Evolutionary conservation across 2,797 vertebrate species (phyloP).

Genomic region (Mus caroli): DNA sequence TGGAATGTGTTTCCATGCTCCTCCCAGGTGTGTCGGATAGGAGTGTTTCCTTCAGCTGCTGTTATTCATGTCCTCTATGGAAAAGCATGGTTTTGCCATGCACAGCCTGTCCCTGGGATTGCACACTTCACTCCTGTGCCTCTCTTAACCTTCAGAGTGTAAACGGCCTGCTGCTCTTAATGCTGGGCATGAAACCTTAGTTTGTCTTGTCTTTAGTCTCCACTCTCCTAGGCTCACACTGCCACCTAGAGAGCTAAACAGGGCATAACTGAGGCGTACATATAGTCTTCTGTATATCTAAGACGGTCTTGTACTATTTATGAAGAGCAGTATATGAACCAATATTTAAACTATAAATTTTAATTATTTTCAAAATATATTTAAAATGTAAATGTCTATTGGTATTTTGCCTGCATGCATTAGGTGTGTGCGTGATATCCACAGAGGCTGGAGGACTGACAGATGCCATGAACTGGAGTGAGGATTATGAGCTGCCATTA

Average conservation of each 20-base stretch:
- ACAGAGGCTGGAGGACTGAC: too few relatives aligned
- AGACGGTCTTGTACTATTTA: not conserved
- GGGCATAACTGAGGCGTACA: not conserved
- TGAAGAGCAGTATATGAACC: not conserved
- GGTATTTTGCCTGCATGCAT: too few relatives aligned
- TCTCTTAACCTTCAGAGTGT: not conserved
- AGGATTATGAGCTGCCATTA: not conserved
- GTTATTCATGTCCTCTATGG: too few relatives aligned
- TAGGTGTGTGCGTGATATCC: not conserved
- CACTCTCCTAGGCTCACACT: not conserved
- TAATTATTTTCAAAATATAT: constrained; percentile 48
- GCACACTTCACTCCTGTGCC: not conserved
- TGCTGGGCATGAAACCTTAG: not conserved
- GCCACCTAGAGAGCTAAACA: not conserved
- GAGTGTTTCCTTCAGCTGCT: not conserved
- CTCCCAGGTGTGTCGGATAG: not conserved
- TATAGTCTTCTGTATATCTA: not conserved
- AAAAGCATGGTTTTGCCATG: not conserved
- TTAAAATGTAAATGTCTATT: too few relatives aligned
- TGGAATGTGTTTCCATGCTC: not conserved
- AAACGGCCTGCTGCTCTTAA: not conserved
- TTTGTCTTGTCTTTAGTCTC: not conserved
- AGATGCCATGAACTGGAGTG: too few relatives aligned
- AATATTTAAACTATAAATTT: constrained; percentile 16
- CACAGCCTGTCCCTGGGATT: not conserved